phyloP scores from a whole-genome alignment of 2,888 invertebrate species.

The Invenusta paracnida region DNA sequence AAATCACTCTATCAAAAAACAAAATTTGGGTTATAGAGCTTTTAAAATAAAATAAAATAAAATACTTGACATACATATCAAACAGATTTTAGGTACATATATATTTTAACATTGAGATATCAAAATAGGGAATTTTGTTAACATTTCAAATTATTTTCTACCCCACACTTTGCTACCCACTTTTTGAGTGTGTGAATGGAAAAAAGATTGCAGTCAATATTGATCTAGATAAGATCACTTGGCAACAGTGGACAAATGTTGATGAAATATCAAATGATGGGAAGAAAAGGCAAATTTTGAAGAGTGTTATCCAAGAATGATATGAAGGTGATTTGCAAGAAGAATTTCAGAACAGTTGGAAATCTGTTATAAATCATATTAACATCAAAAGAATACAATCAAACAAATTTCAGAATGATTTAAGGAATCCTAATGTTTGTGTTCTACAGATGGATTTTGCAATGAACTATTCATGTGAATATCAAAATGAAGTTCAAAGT shows the following conservation, averaged over 20 bases:
- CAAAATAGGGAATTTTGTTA: not conserved
- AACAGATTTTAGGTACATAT: not conserved
- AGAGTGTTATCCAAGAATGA: no score
- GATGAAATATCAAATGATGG: no score
- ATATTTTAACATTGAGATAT: not conserved
- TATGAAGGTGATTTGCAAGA: no score
- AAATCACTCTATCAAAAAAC: not conserved
- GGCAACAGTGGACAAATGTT: no score
- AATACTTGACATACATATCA: not conserved
- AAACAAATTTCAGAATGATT: no score
- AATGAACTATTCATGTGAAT: slow-evolving; percentile 43
- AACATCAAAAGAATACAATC: not conserved
- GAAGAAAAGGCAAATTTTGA: no score
- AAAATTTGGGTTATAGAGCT: not conserved
- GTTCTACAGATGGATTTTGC: slow-evolving; percentile 15
- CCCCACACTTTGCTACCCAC: not conserved
- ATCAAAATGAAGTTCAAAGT: slow-evolving; percentile 41
- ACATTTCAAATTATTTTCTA: not conserved
- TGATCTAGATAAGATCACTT: no score
- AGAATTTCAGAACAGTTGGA: no score
- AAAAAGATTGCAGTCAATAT: no score
- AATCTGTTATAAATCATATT: no score
- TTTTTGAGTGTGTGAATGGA: no score
- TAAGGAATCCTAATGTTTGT: not conserved
- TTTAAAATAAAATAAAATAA: not conserved